Base-by-base conservation (phyloP, 1,140 invertebrate species). In the Holcopasites calliopsidis region DNA sequence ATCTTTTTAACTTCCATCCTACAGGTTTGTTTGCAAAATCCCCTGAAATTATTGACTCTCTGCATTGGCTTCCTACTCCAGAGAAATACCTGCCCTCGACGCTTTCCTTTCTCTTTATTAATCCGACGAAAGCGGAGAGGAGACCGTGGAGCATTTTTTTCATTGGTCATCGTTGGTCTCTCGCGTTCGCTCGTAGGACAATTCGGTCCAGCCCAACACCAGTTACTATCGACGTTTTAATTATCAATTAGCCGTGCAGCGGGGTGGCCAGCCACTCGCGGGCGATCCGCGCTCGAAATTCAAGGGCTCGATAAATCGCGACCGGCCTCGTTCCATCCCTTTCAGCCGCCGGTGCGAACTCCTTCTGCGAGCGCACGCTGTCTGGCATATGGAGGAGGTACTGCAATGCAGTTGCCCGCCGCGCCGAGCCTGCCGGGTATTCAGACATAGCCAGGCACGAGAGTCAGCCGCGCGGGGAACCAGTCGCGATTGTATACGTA, bases 381-480 rank as follows among this genome's bases (percentile, higher is more conserved):
- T 66, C 79, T 79, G 83, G 85, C 85, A 87, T 82, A 88, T 86
- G 75, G 77, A 84, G 81, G 82, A 83, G 65, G 83, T 88, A 89
- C 89, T 90, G 89, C 89, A 90, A 86, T 90, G 89, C 89, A 89
- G 89, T 89, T 82, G 86, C 84, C 76, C 82, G 79, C 80, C 85
- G 77, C 86, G 76, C 83, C 44, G 78, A 85, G 86, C 85, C 84
- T 88, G 82, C 81, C 77, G 79, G 85, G 81, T 84, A 87, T 88
- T 88, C 85, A 85, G 86, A 80, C 77, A 85, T 83, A 71, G 79
- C 72, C 71, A 80, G 80, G 55, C 69, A 72, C 72, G 75, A 77
- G 75, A 84, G 62, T 79, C 74, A 69, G 77, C 72, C 72, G 65
- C 57, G 64, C n/a, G n/a, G n/a, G n/a, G n/a, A 82, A 55, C 71